Conservation (phyloP, 2,113 vertebrate species). For the Platysteira castanea region DNA sequence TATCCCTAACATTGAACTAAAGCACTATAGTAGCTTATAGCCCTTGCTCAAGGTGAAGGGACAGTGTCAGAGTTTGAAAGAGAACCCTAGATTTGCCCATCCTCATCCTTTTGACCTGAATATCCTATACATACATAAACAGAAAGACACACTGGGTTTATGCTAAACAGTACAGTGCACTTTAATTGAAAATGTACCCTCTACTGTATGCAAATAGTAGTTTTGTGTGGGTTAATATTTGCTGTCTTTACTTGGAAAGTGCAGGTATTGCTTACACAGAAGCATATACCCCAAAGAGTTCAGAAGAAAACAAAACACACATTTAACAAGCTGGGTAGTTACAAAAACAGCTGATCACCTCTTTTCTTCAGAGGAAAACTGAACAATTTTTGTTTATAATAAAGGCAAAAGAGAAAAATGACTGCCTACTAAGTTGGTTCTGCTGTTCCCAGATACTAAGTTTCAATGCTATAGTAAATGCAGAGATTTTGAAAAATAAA, state of each 20-base stretch:
- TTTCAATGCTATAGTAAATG: conserved; percentile 56
- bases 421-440: not conserved
- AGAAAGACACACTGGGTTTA: not conserved
- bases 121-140: not conserved
- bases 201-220: not conserved
- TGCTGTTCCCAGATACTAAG: conserved; percentile 47
- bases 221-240: not conserved
- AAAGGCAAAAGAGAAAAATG: not conserved
- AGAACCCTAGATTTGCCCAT: not conserved
- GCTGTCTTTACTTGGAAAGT: not conserved
- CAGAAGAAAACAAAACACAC: not conserved
- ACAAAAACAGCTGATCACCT: not conserved
- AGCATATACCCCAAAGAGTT: not conserved
- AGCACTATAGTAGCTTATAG: not conserved
- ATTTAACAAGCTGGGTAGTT: not conserved
- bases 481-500: conserved; percentile 51
- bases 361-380: not conserved
- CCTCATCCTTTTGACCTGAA: not conserved
- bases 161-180: not conserved
- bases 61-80: not conserved
- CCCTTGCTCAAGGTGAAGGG: not conserved
- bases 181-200: not conserved
- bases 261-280: not conserved
- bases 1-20: not conserved
- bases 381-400: not conserved